Evolutionary conservation across 2,797 vertebrate genomes (phyloP).

Genomic region (Aulostomus chinensis): DNA sequence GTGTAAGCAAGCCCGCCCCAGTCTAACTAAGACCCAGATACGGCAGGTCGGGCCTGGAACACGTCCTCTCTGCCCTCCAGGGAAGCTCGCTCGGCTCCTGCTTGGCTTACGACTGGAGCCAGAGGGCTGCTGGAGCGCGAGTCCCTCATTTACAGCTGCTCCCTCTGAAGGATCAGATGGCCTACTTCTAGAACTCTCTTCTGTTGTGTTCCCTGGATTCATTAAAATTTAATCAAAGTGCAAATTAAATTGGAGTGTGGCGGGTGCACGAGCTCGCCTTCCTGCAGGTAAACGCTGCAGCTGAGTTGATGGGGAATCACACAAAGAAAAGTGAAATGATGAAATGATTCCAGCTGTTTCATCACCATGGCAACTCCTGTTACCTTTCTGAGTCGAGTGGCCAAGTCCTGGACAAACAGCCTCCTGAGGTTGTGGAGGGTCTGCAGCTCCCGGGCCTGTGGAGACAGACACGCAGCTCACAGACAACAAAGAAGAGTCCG

Average conservation of each 20-base stretch:
- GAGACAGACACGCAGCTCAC: neutral
- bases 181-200: constrained; percentile 55
- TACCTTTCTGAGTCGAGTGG: constrained; percentile 93
- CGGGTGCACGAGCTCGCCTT: neutral
- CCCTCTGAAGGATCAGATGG: constrained; percentile 61
- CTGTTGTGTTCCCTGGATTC: constrained; percentile 47
- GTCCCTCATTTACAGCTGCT: constrained; percentile 52
- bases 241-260: constrained; percentile 42
- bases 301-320: neutral
- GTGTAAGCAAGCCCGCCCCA: neutral
- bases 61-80: constrained; percentile 9
- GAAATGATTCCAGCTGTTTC: neutral
- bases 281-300: constrained; percentile 17
- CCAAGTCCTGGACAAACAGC: constrained; percentile 94
- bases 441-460: constrained; percentile 95
- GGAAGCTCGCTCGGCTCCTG: constrained; percentile 3
- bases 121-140: constrained; percentile 16
- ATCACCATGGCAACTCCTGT: neutral
- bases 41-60: no score
- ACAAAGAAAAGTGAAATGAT: neutral
- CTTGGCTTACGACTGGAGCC: no score
- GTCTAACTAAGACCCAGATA: neutral
- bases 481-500: neutral
- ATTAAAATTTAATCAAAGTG: constrained; percentile 54
- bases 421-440: constrained; percentile 94